Base-by-base conservation (phyloP, 2,113 vertebrate genomes). In the Malaclemys terrapin region DNA sequence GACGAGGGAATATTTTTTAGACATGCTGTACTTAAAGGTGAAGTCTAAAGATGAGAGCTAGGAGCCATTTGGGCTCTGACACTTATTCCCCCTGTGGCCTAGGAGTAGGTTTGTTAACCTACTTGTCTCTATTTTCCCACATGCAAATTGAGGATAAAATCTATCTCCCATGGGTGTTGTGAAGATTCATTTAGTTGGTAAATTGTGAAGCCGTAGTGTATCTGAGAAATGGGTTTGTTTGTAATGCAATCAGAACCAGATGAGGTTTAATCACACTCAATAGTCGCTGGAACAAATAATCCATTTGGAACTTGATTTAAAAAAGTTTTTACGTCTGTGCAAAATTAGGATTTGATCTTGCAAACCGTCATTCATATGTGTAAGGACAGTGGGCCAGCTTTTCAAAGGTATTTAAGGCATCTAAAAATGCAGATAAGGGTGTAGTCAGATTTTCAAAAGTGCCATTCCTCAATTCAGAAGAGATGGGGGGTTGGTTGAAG, bases 211-310 rank as follows among this genome's bases (percentile, higher is more conserved):
- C 69, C 80, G 7, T 82, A 95, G 42, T 88, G 57, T 79, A 52
- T 16, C 24, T 87, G 86, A 76, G 89, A 78, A 96, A 89, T 96
- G 83, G 87, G 95, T 88, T 89, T 95, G 25, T 91, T 96, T 96
- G 38, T 83, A 89, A 89, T 91, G 95, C 78, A 27, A 75, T 94
- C 45, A 84, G 56, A 92, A 86, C 69, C 93, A 20, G 65, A 92
- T 45, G 93, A 88, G 95, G 91, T 53, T 95, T 97, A 97, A 97
- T 97, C 95, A 95, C n/a, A 93, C 86, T 0, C 93, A 31, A 16
- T 89, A 95, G 82, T 76, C 82, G 59, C 65, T 57, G 90, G 83
- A 95, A 96, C 45, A 95, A 92, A 96, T 97, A 97, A 97, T 97
- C 91, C 81, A 35, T 49, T 35, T 88, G 56, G 53, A 89, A 95